Base-by-base conservation (phyloP, 2,888 invertebrate genomes). In the Eupithecia tripunctaria region DNA sequence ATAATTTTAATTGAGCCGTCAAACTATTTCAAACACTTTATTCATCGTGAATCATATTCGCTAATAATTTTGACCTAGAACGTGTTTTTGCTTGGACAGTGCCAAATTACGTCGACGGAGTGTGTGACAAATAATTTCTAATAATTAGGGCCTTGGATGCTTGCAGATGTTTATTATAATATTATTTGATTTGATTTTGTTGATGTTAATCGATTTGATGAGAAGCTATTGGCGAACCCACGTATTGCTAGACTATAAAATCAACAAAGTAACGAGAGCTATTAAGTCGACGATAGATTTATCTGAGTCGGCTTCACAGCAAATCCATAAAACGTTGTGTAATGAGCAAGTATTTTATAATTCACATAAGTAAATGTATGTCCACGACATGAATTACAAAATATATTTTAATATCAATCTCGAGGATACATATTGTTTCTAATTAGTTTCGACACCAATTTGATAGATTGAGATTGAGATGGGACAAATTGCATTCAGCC, bases 211-310 rank as follows among this genome's bases (percentile, higher is more conserved):
- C 80, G 82, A 80, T 80, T 83, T 86, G 88, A 29, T 60, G 89
- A 84, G 63, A n/a, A 60, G 25, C 67, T 21, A 56, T 25, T 56
- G 25, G 56, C 14, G 29, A 60, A 21, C 66, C 66, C 27, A 36
- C 43, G 36, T 60, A 84, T 79, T n/a, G 79, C 87, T 43, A 21
- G 29, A 32, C 60, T 29, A 60, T 68, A 65, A 65, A 71, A 62
- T 25, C 51, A 51, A 47, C 29, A 36, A 62, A 63, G 36, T 43
- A 71, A 27, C 56, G 27, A 84, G 82, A 80, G 81, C 83, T 81
- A 79, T 78, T 81, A 83, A 81, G 79, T 78, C 80, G 76, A 81
- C 85, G 89, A 90, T 87, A 88, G 88, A 89, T 92, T 89, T 90
- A 89, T 25, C 36, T 71, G 75, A 78, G 83, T 82, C 79, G 81